Evolutionary conservation across 2,888 invertebrate genomes (phyloP).

Genomic region (Drosophila cognata): DNA sequence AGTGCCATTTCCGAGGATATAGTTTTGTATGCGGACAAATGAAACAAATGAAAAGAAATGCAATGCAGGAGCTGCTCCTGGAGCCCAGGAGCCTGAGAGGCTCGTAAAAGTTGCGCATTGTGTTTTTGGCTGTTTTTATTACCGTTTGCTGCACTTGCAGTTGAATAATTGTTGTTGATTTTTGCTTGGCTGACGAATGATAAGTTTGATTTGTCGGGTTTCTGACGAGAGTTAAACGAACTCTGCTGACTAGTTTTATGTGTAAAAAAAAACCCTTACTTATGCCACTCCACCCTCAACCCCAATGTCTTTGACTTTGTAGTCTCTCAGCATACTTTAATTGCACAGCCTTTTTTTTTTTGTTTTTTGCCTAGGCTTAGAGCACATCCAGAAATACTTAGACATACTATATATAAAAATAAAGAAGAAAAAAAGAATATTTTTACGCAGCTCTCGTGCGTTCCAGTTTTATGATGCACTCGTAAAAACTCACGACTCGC

Average conservation of each 20-base stretch:
- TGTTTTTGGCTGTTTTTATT: slow-evolving; percentile 74
- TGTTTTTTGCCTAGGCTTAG: slow-evolving; percentile 55
- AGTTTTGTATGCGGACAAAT: slow-evolving; percentile 24
- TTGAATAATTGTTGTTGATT: slow-evolving; percentile 74
- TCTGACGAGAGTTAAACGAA: slow-evolving; percentile 51
- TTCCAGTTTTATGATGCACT: slow-evolving; percentile 73
- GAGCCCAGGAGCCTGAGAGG: slow-evolving; percentile 30
- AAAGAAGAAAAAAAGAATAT: slow-evolving; percentile 41
- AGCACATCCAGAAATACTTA: slow-evolving; percentile 43
- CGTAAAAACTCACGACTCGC: slow-evolving; percentile 69
- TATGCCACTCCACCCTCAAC: neutral
- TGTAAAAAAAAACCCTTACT: slow-evolving; percentile 1
- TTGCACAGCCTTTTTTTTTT: slow-evolving; percentile 29
- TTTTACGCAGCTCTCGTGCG: slow-evolving; percentile 60
- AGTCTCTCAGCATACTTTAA: slow-evolving; percentile 58
- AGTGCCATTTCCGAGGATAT: slow-evolving; percentile 57
- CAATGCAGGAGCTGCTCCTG: slow-evolving; percentile 39
- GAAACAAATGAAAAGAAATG: slow-evolving; percentile 61
- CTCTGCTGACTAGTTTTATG: slow-evolving; percentile 60
- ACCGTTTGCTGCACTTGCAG: slow-evolving; percentile 51
- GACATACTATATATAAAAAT: slow-evolving; percentile 17
- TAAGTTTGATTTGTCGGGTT: slow-evolving; percentile 62
- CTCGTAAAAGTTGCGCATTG: slow-evolving; percentile 73
- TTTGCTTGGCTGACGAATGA: slow-evolving; percentile 42
- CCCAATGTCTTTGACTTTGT: slow-evolving; percentile 58